Conservation (phyloP, 2,797 vertebrate genomes). For the Pseudochromis fuscus region DNA sequence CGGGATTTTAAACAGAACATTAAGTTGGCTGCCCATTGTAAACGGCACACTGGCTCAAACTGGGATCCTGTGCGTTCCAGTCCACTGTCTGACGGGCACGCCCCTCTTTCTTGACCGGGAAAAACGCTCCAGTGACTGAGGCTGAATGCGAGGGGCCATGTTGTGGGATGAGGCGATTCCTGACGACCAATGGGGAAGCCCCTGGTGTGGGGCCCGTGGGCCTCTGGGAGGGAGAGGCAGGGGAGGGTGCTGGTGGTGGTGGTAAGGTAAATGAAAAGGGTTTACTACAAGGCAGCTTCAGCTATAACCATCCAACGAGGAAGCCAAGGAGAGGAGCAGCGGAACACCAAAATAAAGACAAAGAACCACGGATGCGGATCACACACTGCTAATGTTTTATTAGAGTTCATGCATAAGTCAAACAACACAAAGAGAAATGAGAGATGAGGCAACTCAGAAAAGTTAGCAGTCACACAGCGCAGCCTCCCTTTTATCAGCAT, state of each 20-base stretch:
- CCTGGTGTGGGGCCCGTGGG: conserved; percentile 63
- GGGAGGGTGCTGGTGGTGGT: neutral
- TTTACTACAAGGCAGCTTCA: conserved; percentile 78
- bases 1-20: neutral
- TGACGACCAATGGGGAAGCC: conserved; percentile 86
- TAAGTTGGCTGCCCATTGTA: neutral
- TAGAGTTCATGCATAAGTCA: conserved; percentile 88
- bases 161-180: conserved; percentile 89
- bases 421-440: conserved; percentile 83
- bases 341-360: conserved; percentile 17
- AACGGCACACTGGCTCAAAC: conserved; percentile 24
- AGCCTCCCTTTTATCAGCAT: conserved; percentile 56
- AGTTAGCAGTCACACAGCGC: conserved; percentile 75
- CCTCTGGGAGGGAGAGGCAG: conserved; percentile 39
- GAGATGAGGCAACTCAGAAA: conserved; percentile 74
- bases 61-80: conserved; percentile 32
- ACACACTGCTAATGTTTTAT: conserved; percentile 87
- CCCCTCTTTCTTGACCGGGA: conserved; percentile 71
- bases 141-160: conserved; percentile 79
- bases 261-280: conserved; percentile 73
- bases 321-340: no score
- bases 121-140: conserved; percentile 72
- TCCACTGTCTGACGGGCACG: conserved; percentile 58
- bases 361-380: conserved; percentile 45
- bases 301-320: conserved; percentile 37